phyloP scores from a whole-genome alignment of 2,113 vertebrate genomes.

The Pterocles orientalis region DNA sequence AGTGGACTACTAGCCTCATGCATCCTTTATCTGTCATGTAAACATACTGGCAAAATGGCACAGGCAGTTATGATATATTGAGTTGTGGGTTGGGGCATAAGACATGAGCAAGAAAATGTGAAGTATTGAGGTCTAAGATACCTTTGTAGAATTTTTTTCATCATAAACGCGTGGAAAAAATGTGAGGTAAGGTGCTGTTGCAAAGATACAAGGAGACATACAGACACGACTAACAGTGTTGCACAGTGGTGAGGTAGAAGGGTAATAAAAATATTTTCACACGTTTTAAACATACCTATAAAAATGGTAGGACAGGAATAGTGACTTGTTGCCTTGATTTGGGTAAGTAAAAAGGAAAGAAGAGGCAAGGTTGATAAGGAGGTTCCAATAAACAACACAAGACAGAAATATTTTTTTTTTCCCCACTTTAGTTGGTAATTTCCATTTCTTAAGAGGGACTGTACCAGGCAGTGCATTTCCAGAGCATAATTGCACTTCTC shows the following conservation, averaged over 20 bases:
- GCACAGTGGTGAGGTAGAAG: background rate
- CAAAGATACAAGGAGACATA: background rate
- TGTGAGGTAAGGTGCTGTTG: background rate
- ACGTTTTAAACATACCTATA: background rate
- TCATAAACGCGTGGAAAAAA: background rate
- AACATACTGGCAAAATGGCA: background rate
- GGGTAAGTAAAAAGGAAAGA: background rate
- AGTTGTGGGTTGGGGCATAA: background rate
- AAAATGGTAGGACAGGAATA: background rate
- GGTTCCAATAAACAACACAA: background rate
- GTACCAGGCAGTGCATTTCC: constrained; percentile 32
- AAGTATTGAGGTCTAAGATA: background rate
- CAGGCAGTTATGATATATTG: background rate
- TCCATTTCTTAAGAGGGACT: background rate
- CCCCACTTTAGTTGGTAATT: background rate
- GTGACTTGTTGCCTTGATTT: background rate
- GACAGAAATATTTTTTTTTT: background rate
- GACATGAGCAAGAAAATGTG: background rate
- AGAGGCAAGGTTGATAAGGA: rapidly evolving
- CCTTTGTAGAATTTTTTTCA: background rate
- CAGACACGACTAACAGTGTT: background rate
- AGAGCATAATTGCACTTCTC: background rate
- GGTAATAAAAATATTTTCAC: background rate
- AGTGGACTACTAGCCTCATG: background rate
- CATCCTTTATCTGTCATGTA: background rate